These are phyloP conservation scores for Ceyx margarethae DNA, from an alignment of 2,113 vertebrate species.

Conservation along the genomic window DNA sequence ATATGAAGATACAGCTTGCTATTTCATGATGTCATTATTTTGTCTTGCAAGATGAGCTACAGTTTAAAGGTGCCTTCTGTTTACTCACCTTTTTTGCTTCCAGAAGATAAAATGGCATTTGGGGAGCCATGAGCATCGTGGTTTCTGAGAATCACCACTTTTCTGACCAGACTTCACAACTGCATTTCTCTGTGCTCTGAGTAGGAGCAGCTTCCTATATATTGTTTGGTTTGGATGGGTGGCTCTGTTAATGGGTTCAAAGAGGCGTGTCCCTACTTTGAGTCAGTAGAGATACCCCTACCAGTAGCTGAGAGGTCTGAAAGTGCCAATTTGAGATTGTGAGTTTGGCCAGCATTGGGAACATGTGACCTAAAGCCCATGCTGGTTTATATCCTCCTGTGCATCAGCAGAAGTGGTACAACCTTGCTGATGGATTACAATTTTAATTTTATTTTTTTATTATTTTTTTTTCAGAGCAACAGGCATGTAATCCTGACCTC, in stretches of 20 bases:
- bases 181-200: background rate
- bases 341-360: background rate
- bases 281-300: background rate
- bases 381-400: background rate
- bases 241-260: background rate
- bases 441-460: background rate
- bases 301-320: background rate
- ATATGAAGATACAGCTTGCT: background rate
- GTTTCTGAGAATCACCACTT: background rate
- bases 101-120: background rate
- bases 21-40: background rate
- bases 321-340: background rate
- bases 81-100: background rate
- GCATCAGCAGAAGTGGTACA: background rate
- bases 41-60: background rate
- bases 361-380: fast-evolving
- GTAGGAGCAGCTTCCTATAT: background rate
- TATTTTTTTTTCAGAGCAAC: background rate
- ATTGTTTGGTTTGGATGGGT: background rate
- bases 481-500: background rate
- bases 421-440: background rate
- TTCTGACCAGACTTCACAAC: background rate
- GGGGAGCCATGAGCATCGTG: fast-evolving
- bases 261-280: background rate
- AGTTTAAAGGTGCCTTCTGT: background rate